These are phyloP conservation scores for Ormyrus nitidulus DNA, from an alignment of 2,888 invertebrate genomes.

Conservation along the genomic window DNA sequence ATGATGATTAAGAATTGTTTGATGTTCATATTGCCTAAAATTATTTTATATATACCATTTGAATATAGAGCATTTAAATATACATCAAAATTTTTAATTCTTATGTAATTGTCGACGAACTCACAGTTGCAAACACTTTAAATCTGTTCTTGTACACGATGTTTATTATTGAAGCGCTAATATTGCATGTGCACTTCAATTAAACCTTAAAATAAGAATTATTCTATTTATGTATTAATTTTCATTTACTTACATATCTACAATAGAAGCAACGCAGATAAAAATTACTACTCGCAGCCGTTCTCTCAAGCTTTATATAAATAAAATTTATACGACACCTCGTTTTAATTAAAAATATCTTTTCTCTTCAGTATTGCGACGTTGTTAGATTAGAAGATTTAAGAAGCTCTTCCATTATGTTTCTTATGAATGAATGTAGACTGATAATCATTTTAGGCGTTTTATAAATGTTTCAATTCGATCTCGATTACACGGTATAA, in stretches of 20 bases:
- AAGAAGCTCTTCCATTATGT: constrained; percentile 44
- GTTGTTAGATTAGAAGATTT: constrained; percentile 23
- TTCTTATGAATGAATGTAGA: constrained; percentile 19
- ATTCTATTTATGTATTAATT: no score
- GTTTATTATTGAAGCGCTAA: no score
- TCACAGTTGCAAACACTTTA: neutral
- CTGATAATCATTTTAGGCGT: constrained; percentile 25
- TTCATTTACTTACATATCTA: neutral
- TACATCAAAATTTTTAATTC: no score
- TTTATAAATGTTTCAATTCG: neutral
- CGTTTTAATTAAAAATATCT: constrained; percentile 23
- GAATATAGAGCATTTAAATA: no score
- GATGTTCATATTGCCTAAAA: no score
- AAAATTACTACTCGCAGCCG: neutral
- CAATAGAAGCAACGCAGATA: constrained; percentile 6
- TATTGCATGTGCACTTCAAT: neutral
- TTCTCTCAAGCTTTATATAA: constrained; percentile 2
- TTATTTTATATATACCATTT: no score
- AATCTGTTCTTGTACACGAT: neutral
- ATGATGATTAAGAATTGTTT: no score
- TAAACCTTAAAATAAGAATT: neutral
- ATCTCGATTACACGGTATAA: neutral
- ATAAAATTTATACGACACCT: constrained; percentile 13
- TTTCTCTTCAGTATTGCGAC: constrained; percentile 11
- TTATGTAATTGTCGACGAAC: neutral